Conservation (phyloP, 2,888 invertebrate genomes). For the Julus scandinavius region DNA sequence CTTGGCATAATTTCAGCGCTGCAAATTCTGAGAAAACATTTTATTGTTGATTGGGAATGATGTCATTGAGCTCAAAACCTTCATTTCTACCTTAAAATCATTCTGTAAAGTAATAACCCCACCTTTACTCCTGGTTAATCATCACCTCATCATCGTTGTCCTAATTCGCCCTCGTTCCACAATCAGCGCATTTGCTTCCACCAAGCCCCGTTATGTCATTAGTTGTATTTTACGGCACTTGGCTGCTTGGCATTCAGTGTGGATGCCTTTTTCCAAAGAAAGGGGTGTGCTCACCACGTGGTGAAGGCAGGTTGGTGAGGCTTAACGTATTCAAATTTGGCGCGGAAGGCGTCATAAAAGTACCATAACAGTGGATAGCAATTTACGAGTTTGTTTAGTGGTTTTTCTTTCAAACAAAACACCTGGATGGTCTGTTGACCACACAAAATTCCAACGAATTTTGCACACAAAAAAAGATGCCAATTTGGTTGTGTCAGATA, state of each 20-base stretch:
- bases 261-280: background rate
- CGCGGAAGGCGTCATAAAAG: background rate
- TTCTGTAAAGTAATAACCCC: slow-evolving; percentile 24
- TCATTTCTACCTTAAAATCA: slow-evolving; percentile 39
- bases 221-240: background rate
- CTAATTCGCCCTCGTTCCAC: slow-evolving; percentile 33
- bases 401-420: no score
- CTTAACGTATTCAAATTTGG: background rate
- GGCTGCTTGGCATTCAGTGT: background rate
- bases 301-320: background rate
- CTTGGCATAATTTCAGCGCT: background rate
- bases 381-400: background rate
- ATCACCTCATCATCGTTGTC: slow-evolving; percentile 40
- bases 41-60: slow-evolving; percentile 43
- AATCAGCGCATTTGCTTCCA: slow-evolving; percentile 11
- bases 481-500: no score
- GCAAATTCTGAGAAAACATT: background rate
- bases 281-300: background rate
- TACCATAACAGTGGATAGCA: background rate
- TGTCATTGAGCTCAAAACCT: slow-evolving; percentile 39
- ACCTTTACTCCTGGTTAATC: slow-evolving; percentile 7
- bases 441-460: no score
- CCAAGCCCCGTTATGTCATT: background rate
- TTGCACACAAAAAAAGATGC: no score
- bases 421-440: no score